A percentile compares a stretch with the other conserved stretches of the same genome.
These are phyloP conservation scores for Drosophila cognata DNA, from an alignment of 2,888 invertebrate species.

Conservation along the genomic window DNA sequence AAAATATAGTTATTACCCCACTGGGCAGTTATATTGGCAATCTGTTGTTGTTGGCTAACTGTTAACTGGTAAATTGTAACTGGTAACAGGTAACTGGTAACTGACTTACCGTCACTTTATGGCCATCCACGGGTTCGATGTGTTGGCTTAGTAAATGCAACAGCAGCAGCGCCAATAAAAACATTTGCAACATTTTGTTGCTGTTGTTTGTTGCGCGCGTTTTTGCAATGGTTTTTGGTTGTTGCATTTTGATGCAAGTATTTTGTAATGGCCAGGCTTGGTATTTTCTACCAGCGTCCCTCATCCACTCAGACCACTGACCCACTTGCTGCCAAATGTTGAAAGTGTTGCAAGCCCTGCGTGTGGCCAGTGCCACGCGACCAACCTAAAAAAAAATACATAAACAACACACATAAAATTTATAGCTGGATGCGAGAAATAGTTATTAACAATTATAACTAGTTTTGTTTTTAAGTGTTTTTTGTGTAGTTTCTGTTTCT, in stretches of 20 bases:
- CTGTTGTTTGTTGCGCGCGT: slow-evolving; percentile 12
- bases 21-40: slow-evolving; percentile 11
- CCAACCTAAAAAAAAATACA: slow-evolving; percentile 25
- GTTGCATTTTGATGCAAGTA: slow-evolving; percentile 55
- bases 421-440: slow-evolving; percentile 3
- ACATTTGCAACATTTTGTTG: slow-evolving; percentile 40
- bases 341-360: slow-evolving; percentile 38
- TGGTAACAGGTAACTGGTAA: slow-evolving; percentile 18
- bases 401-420: not conserved
- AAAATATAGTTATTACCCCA: not conserved
- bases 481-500: not conserved
- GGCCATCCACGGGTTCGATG: slow-evolving; percentile 64
- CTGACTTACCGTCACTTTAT: slow-evolving; percentile 79
- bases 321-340: slow-evolving; percentile 44
- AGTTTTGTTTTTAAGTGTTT: slow-evolving; percentile 13
- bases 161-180: slow-evolving; percentile 49
- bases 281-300: slow-evolving; percentile 15
- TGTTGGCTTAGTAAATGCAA: slow-evolving; percentile 53
- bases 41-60: slow-evolving; percentile 4
- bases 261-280: slow-evolving; percentile 55
- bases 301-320: slow-evolving; percentile 44
- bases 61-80: not conserved
- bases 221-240: slow-evolving; percentile 11
- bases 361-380: slow-evolving; percentile 27
- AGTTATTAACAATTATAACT: slow-evolving; percentile 23